Evolutionary conservation across 2,113 vertebrate genomes (phyloP), one percentile per base, ranked within the genome.

Genomic region (Austrofundulus limnaeus): DNA sequence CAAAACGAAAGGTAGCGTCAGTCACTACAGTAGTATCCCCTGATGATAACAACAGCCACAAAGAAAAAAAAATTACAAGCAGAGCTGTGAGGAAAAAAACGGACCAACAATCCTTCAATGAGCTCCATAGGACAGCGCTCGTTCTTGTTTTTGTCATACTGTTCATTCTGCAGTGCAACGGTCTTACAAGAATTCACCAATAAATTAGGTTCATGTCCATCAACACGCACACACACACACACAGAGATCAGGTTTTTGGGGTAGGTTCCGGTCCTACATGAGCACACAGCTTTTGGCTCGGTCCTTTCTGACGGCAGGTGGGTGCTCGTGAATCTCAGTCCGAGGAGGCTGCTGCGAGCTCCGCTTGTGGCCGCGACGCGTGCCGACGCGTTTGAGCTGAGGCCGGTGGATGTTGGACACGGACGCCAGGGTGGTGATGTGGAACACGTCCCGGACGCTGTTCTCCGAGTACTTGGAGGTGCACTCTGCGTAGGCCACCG

Each of bases 371-470:
- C 92, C 94, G 19, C 91, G 91, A 2, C 94, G 94, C 11, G 95
- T 95, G 81, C 89, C 92, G 34, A 91, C 90, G 5, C 94, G 93
- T 61, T 95, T 95, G 39, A 89, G 74, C 72, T 93, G 79, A 68
- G 93, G 93, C 85, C 93, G 89, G 21, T 92, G 92, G 59, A 90
- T 56, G 23, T 88, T 91, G 81, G 87, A 92, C 21, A 96, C 90
- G 0, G 95, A 95, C 7, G 95, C 93, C 57, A 98, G 89, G 0
- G 96, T 98, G 84, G 96, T 95, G 46, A 96, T 88, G 0, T 98
- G 96, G 63, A 98, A 98, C 16, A 98, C 96, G 0, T 98, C 96
- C 20, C 96, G 91, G 13, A 98, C 96, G 19, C 94, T 98, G 93
- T 96, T 96, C 90, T 98, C 95, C 0, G 96, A 98, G 2, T 94